phyloP scores from a whole-genome alignment of 2,113 vertebrate genomes.

The Myotis yumanensis region DNA sequence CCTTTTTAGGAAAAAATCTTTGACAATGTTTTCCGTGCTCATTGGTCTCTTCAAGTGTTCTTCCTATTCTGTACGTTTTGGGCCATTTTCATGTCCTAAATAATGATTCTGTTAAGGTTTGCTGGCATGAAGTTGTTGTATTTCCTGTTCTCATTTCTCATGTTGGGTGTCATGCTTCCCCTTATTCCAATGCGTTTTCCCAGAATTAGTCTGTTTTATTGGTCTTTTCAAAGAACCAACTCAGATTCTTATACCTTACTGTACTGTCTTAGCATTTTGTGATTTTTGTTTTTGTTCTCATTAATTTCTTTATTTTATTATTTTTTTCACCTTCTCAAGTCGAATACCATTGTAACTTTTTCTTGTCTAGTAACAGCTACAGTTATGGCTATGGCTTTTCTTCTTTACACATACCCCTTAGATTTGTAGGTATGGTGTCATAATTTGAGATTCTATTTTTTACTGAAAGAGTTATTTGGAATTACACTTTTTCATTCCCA shows the following conservation, averaged over 20 bases:
- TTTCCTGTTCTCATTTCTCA: background rate
- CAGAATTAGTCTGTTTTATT: background rate
- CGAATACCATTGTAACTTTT: slow-evolving; percentile 29
- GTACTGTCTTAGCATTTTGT: background rate
- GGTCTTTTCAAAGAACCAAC: background rate
- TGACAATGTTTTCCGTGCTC: background rate
- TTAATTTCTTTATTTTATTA: background rate
- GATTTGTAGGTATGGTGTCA: slow-evolving; percentile 8
- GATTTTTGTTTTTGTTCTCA: background rate
- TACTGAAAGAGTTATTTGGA: slow-evolving; percentile 46
- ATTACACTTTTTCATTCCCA: slow-evolving; percentile 26
- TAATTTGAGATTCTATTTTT: slow-evolving; percentile 53
- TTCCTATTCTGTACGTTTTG: slow-evolving; percentile 10
- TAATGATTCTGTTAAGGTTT: background rate
- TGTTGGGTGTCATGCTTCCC: background rate
- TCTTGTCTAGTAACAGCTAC: background rate
- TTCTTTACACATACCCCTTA: background rate
- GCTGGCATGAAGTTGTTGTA: background rate
- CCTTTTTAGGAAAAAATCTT: slow-evolving; percentile 69
- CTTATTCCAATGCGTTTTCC: slow-evolving; percentile 15
- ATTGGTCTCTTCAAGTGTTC: background rate
- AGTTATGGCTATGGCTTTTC: background rate
- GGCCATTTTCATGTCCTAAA: slow-evolving; percentile 2
- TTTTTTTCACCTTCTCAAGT: slow-evolving; percentile 29
- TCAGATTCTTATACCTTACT: background rate